Evolutionary conservation across 2,113 vertebrate genomes (phyloP).

Genomic region (Calypte anna): DNA sequence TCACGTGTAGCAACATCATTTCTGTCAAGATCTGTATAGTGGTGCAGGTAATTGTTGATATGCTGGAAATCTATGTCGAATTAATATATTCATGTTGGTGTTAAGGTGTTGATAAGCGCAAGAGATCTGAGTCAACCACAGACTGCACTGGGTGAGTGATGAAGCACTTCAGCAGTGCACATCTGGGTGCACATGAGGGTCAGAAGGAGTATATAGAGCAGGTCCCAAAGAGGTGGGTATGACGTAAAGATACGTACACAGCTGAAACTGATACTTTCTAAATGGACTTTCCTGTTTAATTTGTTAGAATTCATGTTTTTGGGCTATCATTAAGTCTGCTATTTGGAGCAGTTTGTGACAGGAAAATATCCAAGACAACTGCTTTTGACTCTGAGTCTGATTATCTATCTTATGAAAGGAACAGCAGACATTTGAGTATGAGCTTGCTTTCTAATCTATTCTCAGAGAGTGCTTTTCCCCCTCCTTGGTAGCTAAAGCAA

Average conservation of each 20-base stretch:
- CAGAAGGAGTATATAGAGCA: background rate
- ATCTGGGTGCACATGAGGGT: background rate
- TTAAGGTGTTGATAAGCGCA: background rate
- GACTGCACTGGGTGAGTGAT: background rate
- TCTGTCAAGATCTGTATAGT: background rate
- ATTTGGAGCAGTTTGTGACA: background rate
- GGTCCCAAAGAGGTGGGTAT: background rate
- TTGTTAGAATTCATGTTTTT: background rate
- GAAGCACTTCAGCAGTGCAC: background rate
- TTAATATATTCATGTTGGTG: background rate
- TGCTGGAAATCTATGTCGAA: background rate
- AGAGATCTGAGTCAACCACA: background rate
- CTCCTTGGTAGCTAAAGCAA: background rate
- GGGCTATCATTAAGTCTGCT: background rate
- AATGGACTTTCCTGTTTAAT: background rate
- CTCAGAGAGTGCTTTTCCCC: background rate
- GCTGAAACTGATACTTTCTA: background rate
- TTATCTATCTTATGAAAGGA: background rate
- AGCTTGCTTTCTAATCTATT: background rate
- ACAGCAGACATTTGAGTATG: background rate
- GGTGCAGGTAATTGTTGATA: background rate
- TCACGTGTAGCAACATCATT: background rate
- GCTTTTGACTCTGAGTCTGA: background rate
- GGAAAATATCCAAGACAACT: background rate
- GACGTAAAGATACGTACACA: background rate